Percentiles rank a stretch among this genome's conserved stretches.
Evolutionary conservation across 2,888 invertebrate species (phyloP).

Genomic region (Aradus depressus): DNA sequence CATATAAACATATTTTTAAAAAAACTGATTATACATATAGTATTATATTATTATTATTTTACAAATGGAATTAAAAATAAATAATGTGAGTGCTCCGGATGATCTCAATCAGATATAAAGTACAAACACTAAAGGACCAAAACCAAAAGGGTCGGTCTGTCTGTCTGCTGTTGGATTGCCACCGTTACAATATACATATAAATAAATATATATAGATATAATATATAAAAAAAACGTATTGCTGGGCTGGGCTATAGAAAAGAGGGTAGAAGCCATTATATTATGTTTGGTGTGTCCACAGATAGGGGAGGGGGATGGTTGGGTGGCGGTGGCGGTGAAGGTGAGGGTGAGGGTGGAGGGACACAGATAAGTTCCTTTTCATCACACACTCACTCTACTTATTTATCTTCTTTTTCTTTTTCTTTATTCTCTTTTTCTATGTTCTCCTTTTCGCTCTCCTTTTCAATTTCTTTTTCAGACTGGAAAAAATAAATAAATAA

Average conservation of each 20-base stretch:
- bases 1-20: conserved; percentile 24
- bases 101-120: conserved; percentile 18
- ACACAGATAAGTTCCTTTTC: conserved; percentile 7
- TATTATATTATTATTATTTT: too few relatives aligned
- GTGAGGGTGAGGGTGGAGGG: conserved; percentile 11
- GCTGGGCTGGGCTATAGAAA: conserved; percentile 22
- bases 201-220: conserved; percentile 20
- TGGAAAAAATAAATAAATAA: conserved; percentile 24
- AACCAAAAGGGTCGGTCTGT: conserved; percentile 9
- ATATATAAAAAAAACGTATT: conserved; percentile 25
- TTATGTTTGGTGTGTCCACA: conserved; percentile 3
- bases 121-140: conserved; percentile 13
- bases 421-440: conserved; percentile 31
- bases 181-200: conserved; percentile 10
- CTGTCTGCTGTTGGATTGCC: conserved; percentile 7
- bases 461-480: conserved; percentile 33
- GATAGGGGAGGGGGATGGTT: conserved; percentile 19
- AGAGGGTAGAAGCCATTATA: too few relatives aligned
- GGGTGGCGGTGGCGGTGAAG: too few relatives aligned
- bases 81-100: conserved; percentile 21
- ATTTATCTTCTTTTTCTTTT: conserved; percentile 30
- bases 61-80: conserved; percentile 28
- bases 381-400: conserved; percentile 13
- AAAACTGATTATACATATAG: conserved; percentile 12
- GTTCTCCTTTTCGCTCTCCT: conserved; percentile 31